These are phyloP conservation scores for Lophius piscatorius DNA, from an alignment of 2,113 vertebrate genomes.

Conservation along the genomic window DNA sequence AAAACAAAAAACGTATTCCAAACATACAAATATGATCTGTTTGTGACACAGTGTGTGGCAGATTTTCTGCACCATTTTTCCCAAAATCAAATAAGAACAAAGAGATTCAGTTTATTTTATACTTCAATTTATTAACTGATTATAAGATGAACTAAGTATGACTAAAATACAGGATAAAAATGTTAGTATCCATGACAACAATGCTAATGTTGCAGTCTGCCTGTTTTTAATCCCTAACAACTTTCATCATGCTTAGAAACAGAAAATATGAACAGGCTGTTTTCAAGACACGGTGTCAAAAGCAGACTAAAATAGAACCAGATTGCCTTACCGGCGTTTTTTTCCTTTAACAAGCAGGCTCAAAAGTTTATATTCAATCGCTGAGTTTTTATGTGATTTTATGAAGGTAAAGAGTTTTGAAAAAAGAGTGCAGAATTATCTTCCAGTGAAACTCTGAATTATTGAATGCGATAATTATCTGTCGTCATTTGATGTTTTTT, in stretches of 20 bases:
- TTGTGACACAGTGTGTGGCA: constrained; percentile 23
- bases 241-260: constrained; percentile 60
- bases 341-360: constrained; percentile 67
- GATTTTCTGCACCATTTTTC: constrained; percentile 77
- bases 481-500: background rate
- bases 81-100: constrained; percentile 83
- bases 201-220: background rate
- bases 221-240: constrained; percentile 25
- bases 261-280: constrained; percentile 73
- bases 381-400: constrained; percentile 78
- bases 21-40: constrained; percentile 10
- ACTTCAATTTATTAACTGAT: no score
- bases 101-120: constrained; percentile 15
- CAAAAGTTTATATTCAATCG: constrained; percentile 62
- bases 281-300: constrained; percentile 27
- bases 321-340: constrained; percentile 62
- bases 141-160: background rate
- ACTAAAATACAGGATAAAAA: constrained; percentile 8
- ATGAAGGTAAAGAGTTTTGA: constrained; percentile 52
- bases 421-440: constrained; percentile 71
- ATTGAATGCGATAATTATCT: constrained; percentile 4
- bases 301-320: constrained; percentile 50
- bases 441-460: constrained; percentile 15
- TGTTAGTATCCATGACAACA: constrained; percentile 22
- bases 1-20: constrained; percentile 12